Base-by-base conservation (phyloP, 2,797 vertebrate genomes). In the Gouania willdenowi region DNA sequence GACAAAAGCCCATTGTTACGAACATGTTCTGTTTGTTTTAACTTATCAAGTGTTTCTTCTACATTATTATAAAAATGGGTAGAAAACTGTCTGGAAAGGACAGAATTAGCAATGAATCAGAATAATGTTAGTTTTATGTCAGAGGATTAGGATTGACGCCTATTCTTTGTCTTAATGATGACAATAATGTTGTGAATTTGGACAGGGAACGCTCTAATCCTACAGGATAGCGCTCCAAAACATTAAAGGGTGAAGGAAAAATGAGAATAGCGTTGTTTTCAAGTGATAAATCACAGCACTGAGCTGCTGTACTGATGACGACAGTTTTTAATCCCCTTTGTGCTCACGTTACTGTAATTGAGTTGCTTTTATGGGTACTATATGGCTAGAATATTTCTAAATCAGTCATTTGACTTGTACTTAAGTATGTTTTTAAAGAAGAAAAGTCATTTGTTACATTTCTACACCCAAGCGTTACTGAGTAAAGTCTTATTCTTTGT, bases 201-300 rank as follows among this genome's bases (percentile, higher is more conserved):
- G 45, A 39, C 37, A 52, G 49, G 55, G 58, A 65, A 75, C 71
- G 56, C 59, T 58, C 36, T 56, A 69, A 46, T 50, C 52, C 43
- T 46, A 69, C 66, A 59, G 50, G 41, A 32, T 62, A 51, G 49
- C 1, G 46, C n/a, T 74, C 65, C 50, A 58, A 71, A 67, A 59
- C 48, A 56, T 68, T 51, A 57, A 62, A 63, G 60, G 54, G 66
- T 62, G 67, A 75, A 71, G 72, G 54, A 80, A 74, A 79, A 67
- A 13, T 36, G 58, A 79, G 66, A 67, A 60, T 47, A 61, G 37
- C 65, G 73, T 41, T 60, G 73, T 75, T 62, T 42, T 26, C 39
- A 56, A 44, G 40, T 38, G 77, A 81, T 80, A 70, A 71, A 51
- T 84, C 65, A 69, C 68, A 76, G 69, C 60, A 57, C 57, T 38